Percentiles rank a stretch among this genome's conserved stretches.
These are phyloP conservation scores for Antitype chi DNA, from an alignment of 2,888 invertebrate genomes.

Conservation along the genomic window DNA sequence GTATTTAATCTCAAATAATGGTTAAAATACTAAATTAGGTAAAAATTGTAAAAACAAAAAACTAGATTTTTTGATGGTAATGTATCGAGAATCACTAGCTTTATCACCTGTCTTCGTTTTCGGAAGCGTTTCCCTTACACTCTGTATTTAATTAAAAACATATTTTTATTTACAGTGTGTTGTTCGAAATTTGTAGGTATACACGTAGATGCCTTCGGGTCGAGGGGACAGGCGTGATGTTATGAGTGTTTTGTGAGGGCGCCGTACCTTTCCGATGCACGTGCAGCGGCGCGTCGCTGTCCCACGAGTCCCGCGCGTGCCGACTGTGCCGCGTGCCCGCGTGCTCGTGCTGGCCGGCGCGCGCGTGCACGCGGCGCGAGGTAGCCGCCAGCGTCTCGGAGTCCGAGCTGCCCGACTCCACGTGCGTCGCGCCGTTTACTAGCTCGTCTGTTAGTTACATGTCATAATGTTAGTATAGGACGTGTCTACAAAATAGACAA, in stretches of 20 bases:
- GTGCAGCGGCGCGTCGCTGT: slow-evolving; percentile 84
- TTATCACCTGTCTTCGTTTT: no score
- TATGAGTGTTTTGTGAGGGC: no score
- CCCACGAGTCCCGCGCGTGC: slow-evolving; percentile 75
- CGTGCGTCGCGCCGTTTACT: slow-evolving; percentile 36
- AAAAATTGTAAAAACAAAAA: no score
- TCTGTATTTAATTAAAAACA: no score
- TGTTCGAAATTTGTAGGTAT: background rate
- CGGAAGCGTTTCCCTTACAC: no score
- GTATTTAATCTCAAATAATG: no score
- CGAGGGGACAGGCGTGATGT: no score
- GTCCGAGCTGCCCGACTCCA: slow-evolving; percentile 72
- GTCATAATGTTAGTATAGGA: background rate
- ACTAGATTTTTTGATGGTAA: no score
- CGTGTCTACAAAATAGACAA: background rate
- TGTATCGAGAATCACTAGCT: no score
- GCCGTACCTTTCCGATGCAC: slow-evolving; percentile 76
- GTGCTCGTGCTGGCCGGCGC: slow-evolving; percentile 18
- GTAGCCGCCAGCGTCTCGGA: slow-evolving; percentile 79
- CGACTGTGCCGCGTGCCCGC: background rate
- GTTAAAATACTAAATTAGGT: no score
- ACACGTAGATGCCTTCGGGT: no score
- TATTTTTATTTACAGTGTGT: no score
- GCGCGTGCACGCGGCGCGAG: slow-evolving; percentile 75
- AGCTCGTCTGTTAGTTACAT: background rate